Percentiles rank a stretch among this genome's conserved stretches.
These are phyloP conservation scores for Drosophila pachea DNA, from an alignment of 1,140 invertebrate genomes.

Conservation along the genomic window DNA sequence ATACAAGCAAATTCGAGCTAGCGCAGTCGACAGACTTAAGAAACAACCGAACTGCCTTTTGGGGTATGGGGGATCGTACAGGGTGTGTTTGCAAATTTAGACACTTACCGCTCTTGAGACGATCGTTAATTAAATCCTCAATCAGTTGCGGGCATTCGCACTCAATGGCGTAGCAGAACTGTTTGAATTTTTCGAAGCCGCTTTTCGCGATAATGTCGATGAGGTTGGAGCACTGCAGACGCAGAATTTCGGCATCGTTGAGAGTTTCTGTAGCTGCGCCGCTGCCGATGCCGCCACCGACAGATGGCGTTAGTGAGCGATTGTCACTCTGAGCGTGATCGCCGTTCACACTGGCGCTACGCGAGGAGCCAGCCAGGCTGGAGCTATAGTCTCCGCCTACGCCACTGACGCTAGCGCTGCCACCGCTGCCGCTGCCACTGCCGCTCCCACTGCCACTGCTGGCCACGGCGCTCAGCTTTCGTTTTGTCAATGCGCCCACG, in stretches of 20 bases:
- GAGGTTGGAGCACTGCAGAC: conserved; percentile 76
- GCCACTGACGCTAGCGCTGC: conserved; percentile 56
- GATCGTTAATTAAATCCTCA: conserved; percentile 80
- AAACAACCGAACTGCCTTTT: conserved; percentile 50
- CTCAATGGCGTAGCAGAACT: conserved; percentile 81
- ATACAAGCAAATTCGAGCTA: conserved; percentile 53
- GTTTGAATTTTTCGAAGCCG: conserved; percentile 81
- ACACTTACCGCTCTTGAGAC: conserved; percentile 77
- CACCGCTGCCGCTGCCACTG: conserved; percentile 55
- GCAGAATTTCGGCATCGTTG: conserved; percentile 71
- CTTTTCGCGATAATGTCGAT: conserved; percentile 80
- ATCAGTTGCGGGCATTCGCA: conserved; percentile 81
- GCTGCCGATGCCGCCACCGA: conserved; percentile 39
- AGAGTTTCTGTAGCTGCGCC: conserved; percentile 27
- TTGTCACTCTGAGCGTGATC: conserved; percentile 69
- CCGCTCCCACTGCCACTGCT: conserved; percentile 66
- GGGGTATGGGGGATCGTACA: not conserved
- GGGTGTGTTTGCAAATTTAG: conserved; percentile 8
- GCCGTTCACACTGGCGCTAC: conserved; percentile 71
- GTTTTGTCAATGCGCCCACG: conserved; percentile 55
- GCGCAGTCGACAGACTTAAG: conserved; percentile 58
- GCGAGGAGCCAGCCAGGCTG: conserved; percentile 60
- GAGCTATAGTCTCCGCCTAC: conserved; percentile 50
- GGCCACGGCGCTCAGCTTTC: conserved; percentile 68
- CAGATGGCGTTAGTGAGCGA: conserved; percentile 69